Evolutionary conservation across 2,888 invertebrate genomes (phyloP).

Genomic region (Platynereis dumerilii): DNA sequence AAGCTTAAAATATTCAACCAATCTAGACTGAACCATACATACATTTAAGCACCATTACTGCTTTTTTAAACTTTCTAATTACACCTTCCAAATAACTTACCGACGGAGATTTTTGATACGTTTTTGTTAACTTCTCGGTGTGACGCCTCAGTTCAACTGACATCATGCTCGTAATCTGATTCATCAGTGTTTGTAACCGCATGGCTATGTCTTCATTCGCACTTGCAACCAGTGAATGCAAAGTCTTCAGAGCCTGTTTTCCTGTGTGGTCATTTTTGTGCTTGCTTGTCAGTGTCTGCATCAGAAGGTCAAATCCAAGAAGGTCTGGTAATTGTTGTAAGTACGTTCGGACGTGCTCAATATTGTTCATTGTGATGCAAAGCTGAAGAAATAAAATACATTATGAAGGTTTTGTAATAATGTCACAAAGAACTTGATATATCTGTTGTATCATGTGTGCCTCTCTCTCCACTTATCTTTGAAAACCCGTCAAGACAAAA

Average conservation of each 20-base stretch:
- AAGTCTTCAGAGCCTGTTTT: constrained; percentile 40
- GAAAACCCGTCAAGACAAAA: too few species aligned
- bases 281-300: constrained; percentile 40
- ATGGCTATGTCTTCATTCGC: constrained; percentile 48
- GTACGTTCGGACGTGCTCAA: constrained; percentile 55
- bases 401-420: too few species aligned
- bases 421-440: too few species aligned
- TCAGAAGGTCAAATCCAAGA: constrained; percentile 46
- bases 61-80: too few species aligned
- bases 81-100: too few species aligned
- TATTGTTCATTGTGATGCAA: constrained; percentile 60
- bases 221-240: constrained; percentile 35
- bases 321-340: constrained; percentile 47
- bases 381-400: constrained; percentile 45
- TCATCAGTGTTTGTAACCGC: constrained; percentile 42
- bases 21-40: too few species aligned
- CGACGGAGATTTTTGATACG: constrained; percentile 44
- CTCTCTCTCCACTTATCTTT: too few species aligned
- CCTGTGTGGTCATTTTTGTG: constrained; percentile 50
- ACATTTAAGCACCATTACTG: too few species aligned
- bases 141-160: constrained; percentile 46
- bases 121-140: constrained; percentile 47
- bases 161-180: constrained; percentile 51
- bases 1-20: too few species aligned
- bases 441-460: too few species aligned